A percentile compares a stretch with the other conserved stretches of the same genome.
These are phyloP conservation scores for Drosophila pandora DNA, from an alignment of 1,140 invertebrate genomes.

Conservation along the genomic window DNA sequence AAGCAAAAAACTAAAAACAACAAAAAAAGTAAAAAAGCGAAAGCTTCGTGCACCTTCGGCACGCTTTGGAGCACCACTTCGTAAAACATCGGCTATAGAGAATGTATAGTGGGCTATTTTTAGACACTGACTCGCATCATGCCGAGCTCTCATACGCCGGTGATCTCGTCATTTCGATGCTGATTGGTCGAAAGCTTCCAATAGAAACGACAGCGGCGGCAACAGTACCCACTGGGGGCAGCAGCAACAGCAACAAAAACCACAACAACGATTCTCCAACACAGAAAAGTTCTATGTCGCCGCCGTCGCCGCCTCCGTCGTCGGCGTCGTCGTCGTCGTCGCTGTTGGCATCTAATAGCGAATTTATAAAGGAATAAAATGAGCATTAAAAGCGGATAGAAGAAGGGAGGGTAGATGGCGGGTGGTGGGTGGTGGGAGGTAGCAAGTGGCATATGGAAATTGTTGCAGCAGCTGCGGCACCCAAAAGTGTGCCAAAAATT, in stretches of 20 bases:
- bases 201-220: constrained; percentile 33
- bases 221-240: constrained; percentile 33
- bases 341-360: constrained; percentile 71
- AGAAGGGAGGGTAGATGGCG: not conserved
- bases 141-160: constrained; percentile 46
- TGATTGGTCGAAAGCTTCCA: constrained; percentile 57
- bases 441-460: constrained; percentile 37
- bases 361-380: constrained; percentile 80
- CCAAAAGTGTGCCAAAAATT: constrained; percentile 65
- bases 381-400: constrained; percentile 60
- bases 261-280: constrained; percentile 52
- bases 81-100: constrained; percentile 47
- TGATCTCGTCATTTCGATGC: constrained; percentile 64
- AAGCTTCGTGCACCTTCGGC: constrained; percentile 42
- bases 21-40: constrained; percentile 40
- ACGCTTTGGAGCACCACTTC: constrained; percentile 13
- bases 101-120: constrained; percentile 76
- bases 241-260: constrained; percentile 39
- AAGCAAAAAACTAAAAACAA: constrained; percentile 4
- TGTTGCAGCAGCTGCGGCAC: constrained; percentile 42
- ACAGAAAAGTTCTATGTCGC: constrained; percentile 73
- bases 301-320: constrained; percentile 8
- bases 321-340: not conserved
- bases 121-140: constrained; percentile 73
- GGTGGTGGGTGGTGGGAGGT: not conserved